Base-by-base conservation (phyloP, 2,888 invertebrate genomes). In the Parasteatoda lunata region DNA sequence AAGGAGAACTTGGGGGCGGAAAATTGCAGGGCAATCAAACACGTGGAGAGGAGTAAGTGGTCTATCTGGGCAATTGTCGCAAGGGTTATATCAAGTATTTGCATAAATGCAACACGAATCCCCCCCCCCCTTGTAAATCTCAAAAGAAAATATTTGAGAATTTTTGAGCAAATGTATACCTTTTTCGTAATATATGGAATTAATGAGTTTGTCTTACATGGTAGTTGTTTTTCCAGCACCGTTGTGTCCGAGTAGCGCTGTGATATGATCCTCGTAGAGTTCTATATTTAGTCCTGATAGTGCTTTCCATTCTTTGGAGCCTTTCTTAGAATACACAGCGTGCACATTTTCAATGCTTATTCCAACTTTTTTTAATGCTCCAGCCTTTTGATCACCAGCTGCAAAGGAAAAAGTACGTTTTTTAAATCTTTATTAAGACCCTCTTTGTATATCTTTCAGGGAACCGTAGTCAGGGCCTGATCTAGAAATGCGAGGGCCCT, bases 191-290 rank as follows among this genome's bases (percentile, higher is more conserved):
- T 30, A 2, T 30, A 30, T 30, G 2, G 30, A 30, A 72, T 3
- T 5, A n/a, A n/a, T 13, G 3, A 15, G 6, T 15, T 9, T 0
- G 13, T 88, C 91, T 90, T 90, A 92, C 92, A 93, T 92, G 1
- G 92, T 92, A n/a, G 93, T 93, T 2, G 92, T 92, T 90, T 93
- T 93, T 3, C 93, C 93, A 64, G 93, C 93, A 11, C 93, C 93
- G 89, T 93, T 93, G 84, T 92, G 92, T 4, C 93, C 93, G 0
- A 93, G 91, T 90, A 93, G 92, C 4, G 93, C 92, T 4, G 93
- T 92, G 54, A 93, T 92, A 88, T 93, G 92, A 30, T 91, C 92
- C 89, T 93, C 92, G 87, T 91, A 92, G 89, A 93, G 91, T 86
- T 92, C 92, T 48, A 93, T 89, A 69, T 90, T 91, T 64, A 93